A percentile compares a stretch with the other conserved stretches of the same genome.
Evolutionary conservation across 2,797 vertebrate species (phyloP).

Genomic region (Enteromius treurensis): DNA sequence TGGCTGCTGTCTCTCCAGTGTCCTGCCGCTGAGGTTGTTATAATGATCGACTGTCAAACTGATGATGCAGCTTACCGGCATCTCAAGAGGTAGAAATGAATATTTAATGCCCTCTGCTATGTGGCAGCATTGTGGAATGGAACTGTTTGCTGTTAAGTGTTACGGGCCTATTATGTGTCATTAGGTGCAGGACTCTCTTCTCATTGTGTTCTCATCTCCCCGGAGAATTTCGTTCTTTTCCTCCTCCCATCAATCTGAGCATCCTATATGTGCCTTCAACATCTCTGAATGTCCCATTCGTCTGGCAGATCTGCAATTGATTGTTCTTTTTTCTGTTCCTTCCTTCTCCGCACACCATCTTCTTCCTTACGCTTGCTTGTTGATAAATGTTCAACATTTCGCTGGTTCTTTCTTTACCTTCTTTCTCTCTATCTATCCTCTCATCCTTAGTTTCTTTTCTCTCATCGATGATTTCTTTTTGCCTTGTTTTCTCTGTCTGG

Average conservation of each 20-base stretch:
- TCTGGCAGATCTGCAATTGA: conserved; percentile 35
- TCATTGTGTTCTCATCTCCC: conserved; percentile 40
- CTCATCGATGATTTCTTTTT: conserved; percentile 20
- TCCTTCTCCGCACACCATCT: conserved; percentile 29
- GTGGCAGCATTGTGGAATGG: conserved; percentile 52
- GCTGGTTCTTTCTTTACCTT: not conserved
- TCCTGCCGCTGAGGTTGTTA: conserved; percentile 51
- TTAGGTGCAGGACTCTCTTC: conserved; percentile 47
- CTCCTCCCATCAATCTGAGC: conserved; percentile 41
- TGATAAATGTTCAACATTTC: conserved; percentile 41
- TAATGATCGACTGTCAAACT: conserved; percentile 54
- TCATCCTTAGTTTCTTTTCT: conserved; percentile 28
- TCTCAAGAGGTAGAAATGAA: conserved; percentile 58
- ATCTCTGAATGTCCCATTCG: conserved; percentile 17
- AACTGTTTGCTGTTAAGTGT: conserved; percentile 55
- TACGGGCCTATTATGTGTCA: conserved; percentile 57
- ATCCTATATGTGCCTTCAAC: conserved; percentile 42
- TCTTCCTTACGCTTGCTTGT: conserved; percentile 1
- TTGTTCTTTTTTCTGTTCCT: conserved; percentile 30
- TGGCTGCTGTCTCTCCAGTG: conserved; percentile 36
- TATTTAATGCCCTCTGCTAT: conserved; percentile 60
- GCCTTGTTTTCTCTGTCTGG: conserved; percentile 39
- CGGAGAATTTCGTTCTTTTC: conserved; percentile 36
- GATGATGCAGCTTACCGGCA: conserved; percentile 61
- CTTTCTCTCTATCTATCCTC: conserved; percentile 7